phyloP scores from a whole-genome alignment of 1,140 invertebrate genomes.

The Drosophila leontia region DNA sequence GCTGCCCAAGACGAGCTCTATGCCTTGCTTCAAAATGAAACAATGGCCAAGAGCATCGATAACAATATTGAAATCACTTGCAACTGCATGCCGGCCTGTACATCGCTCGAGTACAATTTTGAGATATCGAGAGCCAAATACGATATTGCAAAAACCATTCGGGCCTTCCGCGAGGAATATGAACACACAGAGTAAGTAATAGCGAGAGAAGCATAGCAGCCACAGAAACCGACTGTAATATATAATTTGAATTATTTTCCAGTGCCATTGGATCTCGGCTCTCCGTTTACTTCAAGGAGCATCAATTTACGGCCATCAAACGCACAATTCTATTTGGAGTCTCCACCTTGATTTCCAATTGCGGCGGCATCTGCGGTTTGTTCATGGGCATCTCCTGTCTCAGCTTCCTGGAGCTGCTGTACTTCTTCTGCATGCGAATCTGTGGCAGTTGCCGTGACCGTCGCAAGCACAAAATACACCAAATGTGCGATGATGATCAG shows the following conservation, averaged over 20 bases:
- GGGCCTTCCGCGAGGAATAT: slow-evolving; percentile 65
- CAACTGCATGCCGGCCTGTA: slow-evolving; percentile 89
- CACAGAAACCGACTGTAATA: neutral
- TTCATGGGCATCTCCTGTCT: slow-evolving; percentile 87
- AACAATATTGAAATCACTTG: slow-evolving; percentile 81
- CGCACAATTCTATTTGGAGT: slow-evolving; percentile 88
- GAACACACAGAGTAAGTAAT: slow-evolving; percentile 68
- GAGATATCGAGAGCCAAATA: slow-evolving; percentile 87
- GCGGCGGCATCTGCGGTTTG: slow-evolving; percentile 88
- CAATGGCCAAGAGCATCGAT: slow-evolving; percentile 56
- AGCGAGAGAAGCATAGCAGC: too few species aligned
- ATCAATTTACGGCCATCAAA: slow-evolving; percentile 88
- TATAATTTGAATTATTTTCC: neutral
- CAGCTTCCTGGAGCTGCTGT: slow-evolving; percentile 86
- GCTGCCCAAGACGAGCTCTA: slow-evolving; percentile 76
- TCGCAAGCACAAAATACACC: slow-evolving; percentile 62
- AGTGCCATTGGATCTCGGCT: slow-evolving; percentile 79
- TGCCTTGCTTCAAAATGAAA: slow-evolving; percentile 68
- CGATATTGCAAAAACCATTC: slow-evolving; percentile 60
- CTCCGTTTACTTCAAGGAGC: slow-evolving; percentile 88
- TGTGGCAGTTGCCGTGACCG: slow-evolving; percentile 75
- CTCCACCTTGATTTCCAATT: slow-evolving; percentile 89
- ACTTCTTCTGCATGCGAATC: slow-evolving; percentile 83
- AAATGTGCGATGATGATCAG: slow-evolving; percentile 43
- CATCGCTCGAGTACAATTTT: slow-evolving; percentile 88